Conservation (phyloP, 1,140 invertebrate genomes). For the Episyrphus balteatus region DNA sequence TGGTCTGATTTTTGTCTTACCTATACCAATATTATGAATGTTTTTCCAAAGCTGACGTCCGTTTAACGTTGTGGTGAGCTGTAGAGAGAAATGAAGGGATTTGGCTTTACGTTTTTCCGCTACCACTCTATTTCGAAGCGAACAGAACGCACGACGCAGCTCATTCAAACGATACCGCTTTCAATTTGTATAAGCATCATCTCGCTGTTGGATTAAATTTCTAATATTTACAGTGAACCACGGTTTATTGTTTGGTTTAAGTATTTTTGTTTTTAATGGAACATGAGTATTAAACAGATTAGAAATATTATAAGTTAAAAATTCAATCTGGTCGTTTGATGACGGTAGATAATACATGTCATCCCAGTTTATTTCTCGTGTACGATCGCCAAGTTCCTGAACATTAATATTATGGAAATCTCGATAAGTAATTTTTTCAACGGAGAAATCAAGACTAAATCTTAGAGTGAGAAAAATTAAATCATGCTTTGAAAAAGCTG, state of each 20-base stretch:
- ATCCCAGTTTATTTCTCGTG: background rate
- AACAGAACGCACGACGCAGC: background rate
- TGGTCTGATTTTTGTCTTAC: background rate
- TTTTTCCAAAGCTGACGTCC: background rate
- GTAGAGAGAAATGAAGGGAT: background rate
- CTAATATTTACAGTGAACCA: background rate
- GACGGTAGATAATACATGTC: background rate
- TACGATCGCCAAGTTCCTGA: too few species aligned
- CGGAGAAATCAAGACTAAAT: background rate
- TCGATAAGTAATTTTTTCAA: too few species aligned
- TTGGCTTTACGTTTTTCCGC: background rate
- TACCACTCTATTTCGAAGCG: background rate
- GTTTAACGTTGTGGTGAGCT: background rate
- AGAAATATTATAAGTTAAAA: background rate
- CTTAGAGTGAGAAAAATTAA: background rate
- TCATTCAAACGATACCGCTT: background rate
- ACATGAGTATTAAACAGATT: background rate
- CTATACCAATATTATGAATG: background rate
- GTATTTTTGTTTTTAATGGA: background rate
- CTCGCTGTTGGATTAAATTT: background rate
- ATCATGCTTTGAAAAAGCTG: background rate
- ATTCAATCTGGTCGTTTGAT: background rate
- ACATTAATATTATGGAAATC: too few species aligned
- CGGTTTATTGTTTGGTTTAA: background rate
- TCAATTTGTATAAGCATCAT: background rate